Base-by-base conservation (phyloP, 2,113 vertebrate genomes). In the Rhineura floridana region DNA sequence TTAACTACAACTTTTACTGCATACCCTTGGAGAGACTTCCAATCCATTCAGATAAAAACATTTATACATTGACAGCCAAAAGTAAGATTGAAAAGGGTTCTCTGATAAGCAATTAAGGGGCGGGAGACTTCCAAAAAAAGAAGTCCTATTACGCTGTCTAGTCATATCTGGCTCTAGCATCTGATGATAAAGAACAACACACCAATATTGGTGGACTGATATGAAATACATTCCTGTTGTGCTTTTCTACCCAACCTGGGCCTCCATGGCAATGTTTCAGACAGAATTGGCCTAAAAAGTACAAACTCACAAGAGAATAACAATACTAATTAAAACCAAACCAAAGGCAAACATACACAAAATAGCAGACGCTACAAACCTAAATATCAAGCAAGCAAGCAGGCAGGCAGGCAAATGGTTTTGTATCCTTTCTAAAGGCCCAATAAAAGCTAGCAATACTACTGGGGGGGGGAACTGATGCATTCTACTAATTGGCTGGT, bases 11-110 rank as follows among this genome's bases (percentile, higher is more conserved):
- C 13, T 13, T 11, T 77, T 52, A n/a, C 30, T 65, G 30, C 6
- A 30, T 36, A 30, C 6, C n/a, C 42, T 76, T 1, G 1, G 9
- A 30, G 73, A 76, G 39, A 59, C 55, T 59, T 19, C 15, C 15
- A 59, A 33, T 79, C 55, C 33, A 36, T n/a, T n/a, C n/a, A n/a
- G n/a, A n/a, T 65, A 78, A 86, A 79, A 23, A 69, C 33, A 78
- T 78, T 10, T 69, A 39, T 55, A 52, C 59, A 39, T 42, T 55
- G 85, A 50, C 63, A 79, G 85, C 8, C 46, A 55, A 79, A 79
- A 69, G 42, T 79, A 79, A 86, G 76, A 86, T 52, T 55, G 85
- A 86, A 86, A 62, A 79, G 62, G 13, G 8, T 69, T 86, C 23
- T 80, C 62, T 79, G 42, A 80, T 50, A 65, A 80, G 25, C 4